phyloP scores from a whole-genome alignment of 1,140 invertebrate species.

The Tetramorium parvispinum region DNA sequence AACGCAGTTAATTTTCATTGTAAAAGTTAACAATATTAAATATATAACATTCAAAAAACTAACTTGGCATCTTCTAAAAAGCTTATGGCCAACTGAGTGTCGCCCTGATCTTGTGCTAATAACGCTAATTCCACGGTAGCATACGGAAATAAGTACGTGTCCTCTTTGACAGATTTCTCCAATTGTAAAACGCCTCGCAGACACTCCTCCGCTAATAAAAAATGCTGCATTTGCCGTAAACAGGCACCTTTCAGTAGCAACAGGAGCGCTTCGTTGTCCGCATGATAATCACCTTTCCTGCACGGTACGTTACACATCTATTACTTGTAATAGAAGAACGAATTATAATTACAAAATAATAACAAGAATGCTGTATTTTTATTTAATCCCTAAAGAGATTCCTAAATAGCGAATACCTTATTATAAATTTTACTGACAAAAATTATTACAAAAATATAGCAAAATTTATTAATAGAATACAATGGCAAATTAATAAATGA shows the following conservation, averaged over 20 bases:
- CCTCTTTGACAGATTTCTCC: slow-evolving; percentile 93
- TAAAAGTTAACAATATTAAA: background rate
- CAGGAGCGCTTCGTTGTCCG: slow-evolving; percentile 93
- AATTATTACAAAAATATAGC: too few species aligned
- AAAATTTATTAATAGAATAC: background rate
- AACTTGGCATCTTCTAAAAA: slow-evolving; percentile 95
- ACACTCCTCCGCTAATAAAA: slow-evolving; percentile 91
- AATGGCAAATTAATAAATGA: background rate
- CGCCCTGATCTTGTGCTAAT: slow-evolving; percentile 89
- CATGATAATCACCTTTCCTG: slow-evolving; percentile 87
- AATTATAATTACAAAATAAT: background rate
- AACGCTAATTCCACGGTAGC: slow-evolving; percentile 94
- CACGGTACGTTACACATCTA: slow-evolving; percentile 20
- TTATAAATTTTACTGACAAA: background rate
- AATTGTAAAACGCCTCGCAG: slow-evolving; percentile 89
- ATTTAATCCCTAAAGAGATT: background rate
- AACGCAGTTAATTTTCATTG: background rate
- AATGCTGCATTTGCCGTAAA: slow-evolving; percentile 90
- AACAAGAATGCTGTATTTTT: background rate
- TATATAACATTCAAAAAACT: slow-evolving; percentile 73
- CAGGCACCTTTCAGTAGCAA: slow-evolving; percentile 94
- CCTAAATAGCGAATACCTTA: background rate
- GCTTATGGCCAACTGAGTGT: slow-evolving; percentile 89
- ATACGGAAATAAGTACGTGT: slow-evolving; percentile 95
- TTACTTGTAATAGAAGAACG: background rate